Percentiles rank a stretch among this genome's conserved stretches.
Conservation (phyloP, 2,888 invertebrate species). For the Scotopteryx bipunctaria region DNA sequence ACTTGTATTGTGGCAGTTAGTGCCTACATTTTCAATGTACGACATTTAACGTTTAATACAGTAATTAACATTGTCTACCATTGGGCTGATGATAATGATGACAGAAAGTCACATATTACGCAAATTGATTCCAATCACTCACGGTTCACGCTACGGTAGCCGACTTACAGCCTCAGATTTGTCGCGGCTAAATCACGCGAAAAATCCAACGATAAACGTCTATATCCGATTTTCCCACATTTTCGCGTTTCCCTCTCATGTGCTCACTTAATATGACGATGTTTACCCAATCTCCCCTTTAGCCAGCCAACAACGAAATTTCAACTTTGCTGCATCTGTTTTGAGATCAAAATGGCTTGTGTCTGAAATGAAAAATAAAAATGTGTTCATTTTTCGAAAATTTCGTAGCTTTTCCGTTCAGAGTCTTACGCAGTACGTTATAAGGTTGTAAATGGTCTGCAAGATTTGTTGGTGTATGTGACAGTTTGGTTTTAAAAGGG, state of each 20-base stretch:
- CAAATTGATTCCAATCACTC: constrained; percentile 15
- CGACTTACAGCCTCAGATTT: constrained; percentile 74
- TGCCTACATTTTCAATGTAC: no score
- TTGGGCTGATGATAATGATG: neutral
- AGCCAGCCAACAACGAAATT: constrained; percentile 38
- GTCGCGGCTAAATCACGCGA: constrained; percentile 80
- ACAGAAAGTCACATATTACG: neutral
- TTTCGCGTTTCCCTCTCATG: constrained; percentile 82
- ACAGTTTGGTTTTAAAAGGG: constrained; percentile 47
- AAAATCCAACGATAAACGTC: constrained; percentile 82
- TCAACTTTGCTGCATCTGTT: neutral
- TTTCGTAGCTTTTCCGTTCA: constrained; percentile 11
- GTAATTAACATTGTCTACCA: neutral
- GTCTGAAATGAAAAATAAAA: constrained; percentile 51
- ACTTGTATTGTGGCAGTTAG: no score
- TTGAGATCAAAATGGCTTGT: constrained; percentile 31
- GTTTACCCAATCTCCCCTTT: constrained; percentile 79
- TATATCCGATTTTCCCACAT: constrained; percentile 83
- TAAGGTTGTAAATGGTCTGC: constrained; percentile 41
- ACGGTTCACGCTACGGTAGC: constrained; percentile 53
- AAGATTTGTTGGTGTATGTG: constrained; percentile 31
- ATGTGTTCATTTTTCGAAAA: constrained; percentile 63
- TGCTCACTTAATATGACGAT: constrained; percentile 83
- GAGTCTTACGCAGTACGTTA: neutral
- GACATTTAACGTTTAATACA: no score